Percentiles rank a stretch among this genome's conserved stretches.
Evolutionary conservation across 1,140 invertebrate species (phyloP).

Genomic region (Phenacoccus solenopsis): DNA sequence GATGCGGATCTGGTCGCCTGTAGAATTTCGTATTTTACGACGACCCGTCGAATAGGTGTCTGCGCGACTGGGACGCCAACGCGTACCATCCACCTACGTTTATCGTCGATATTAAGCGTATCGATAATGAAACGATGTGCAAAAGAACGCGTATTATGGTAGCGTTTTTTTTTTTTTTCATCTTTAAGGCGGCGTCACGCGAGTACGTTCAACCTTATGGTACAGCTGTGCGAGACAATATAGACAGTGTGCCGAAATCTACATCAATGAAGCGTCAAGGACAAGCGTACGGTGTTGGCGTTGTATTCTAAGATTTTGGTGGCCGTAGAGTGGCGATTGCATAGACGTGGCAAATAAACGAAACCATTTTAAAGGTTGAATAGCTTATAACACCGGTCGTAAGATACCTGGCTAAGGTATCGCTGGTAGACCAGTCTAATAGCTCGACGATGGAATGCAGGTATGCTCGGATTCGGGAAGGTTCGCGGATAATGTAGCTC

Average conservation of each 20-base stretch:
- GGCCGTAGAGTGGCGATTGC: not conserved
- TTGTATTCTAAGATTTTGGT: not conserved
- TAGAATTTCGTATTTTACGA: too few relatives aligned
- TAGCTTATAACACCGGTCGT: not conserved
- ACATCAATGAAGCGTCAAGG: not conserved
- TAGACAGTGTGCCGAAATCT: not conserved
- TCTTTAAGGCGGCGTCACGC: not conserved
- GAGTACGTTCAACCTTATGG: not conserved
- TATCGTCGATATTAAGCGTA: not conserved
- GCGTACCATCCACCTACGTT: not conserved
- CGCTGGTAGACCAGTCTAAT: not conserved
- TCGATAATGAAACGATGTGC: not conserved
- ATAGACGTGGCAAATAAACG: not conserved
- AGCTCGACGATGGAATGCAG: not conserved
- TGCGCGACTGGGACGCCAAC: too few relatives aligned
- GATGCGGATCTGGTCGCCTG: too few relatives aligned
- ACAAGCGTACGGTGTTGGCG: not conserved
- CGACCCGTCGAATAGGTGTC: too few relatives aligned
- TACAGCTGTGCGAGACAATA: not conserved
- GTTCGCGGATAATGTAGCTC: conserved; percentile 1
- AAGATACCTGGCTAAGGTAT: not conserved
- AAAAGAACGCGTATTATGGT: not conserved
- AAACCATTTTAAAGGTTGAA: not conserved
- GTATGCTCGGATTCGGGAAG: not conserved
- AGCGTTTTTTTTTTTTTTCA: too few relatives aligned